Evolutionary conservation across 2,797 vertebrate species (phyloP), one percentile per base, ranked within the genome.

Genomic region (Cirrhinus molitorella): DNA sequence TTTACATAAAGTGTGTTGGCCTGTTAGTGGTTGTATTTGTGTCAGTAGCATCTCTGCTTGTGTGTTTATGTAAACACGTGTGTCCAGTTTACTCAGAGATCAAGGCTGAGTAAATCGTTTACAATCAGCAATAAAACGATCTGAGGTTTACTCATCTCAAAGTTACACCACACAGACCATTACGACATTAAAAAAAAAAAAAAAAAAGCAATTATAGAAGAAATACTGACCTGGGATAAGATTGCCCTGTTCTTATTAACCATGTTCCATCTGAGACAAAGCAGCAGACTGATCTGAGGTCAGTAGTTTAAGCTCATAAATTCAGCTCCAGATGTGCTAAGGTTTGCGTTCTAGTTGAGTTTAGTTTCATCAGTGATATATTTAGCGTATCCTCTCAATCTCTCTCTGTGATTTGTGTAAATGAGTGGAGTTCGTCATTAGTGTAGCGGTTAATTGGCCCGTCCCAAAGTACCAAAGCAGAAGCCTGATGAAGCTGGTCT

Each of bases 351-450:
- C 63, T 28, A 14, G 17, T 25, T 45, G 0, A 7, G 16, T 67
- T 31, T 49, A 6, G 53, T 51, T 17, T 72, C 14, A 28, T 19
- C 65, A 21, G 73, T 43, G 68, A 51, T 83, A 72, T 34, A 53
- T 79, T 78, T 72, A 65, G 75, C n/a, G 0, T 81, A 55, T 67
- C 70, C 63, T 77, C n/a, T 71, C 28, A 10, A 10, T 28, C 6
- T 31, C 8, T 14, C 16, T 21, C 14, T 43, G 40, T 59, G 51
- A 34, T 74, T 14, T 61, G 73, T 23, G 11, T 28, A 25, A 65
- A 23, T 53, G 77, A n/a, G 51, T 37, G 10, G 17, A n/a, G 31
- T 45, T 72, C 45, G 43, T 53, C 37, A 67, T 61, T 74, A 79
- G 61, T 11, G 10, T 59, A 4, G 12, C 14, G 3, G n/a, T 67